phyloP scores from a whole-genome alignment of 2,113 vertebrate genomes.

The Nematolebias whitei region DNA sequence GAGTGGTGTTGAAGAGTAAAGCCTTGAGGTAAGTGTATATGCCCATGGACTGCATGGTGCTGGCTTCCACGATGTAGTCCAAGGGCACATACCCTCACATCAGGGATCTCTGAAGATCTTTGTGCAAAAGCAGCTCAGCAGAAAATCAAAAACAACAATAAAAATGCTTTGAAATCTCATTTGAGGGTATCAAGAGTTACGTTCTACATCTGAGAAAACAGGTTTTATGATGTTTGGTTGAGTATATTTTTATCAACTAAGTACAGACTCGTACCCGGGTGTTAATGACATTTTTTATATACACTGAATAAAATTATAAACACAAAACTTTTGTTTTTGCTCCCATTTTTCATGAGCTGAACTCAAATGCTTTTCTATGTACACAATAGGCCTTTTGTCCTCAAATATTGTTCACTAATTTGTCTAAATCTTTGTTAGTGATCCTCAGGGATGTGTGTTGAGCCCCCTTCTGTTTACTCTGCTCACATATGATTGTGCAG shows the following conservation, averaged over 20 bases:
- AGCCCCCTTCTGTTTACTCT: too few species aligned
- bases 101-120: conserved; percentile 86
- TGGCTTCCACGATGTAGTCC: conserved; percentile 99
- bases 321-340: too few species aligned
- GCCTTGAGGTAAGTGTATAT: conserved; percentile 99
- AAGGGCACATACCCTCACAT: conserved; percentile 99
- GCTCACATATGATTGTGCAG: too few species aligned
- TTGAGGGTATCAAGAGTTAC: background rate
- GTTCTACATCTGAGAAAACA: conserved; percentile 1
- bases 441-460: too few species aligned
- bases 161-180: conserved; percentile 11
- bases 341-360: too few species aligned
- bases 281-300: conserved; percentile 41
- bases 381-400: too few species aligned
- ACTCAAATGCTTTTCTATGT: too few species aligned
- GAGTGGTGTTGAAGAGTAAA: conserved; percentile 85
- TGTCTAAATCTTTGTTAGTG: too few species aligned
- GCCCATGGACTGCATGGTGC: conserved; percentile 99
- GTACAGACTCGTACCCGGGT: conserved; percentile 2
- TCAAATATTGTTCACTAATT: too few species aligned
- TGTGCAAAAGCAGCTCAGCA: conserved; percentile 44
- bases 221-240: conserved; percentile 44
- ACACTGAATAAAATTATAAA: too few species aligned
- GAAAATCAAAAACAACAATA: conserved; percentile 27
- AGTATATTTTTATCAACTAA: too few species aligned